These are phyloP conservation scores for Saccostrea glomerata DNA, from an alignment of 1,140 invertebrate species.

Conservation along the genomic window DNA sequence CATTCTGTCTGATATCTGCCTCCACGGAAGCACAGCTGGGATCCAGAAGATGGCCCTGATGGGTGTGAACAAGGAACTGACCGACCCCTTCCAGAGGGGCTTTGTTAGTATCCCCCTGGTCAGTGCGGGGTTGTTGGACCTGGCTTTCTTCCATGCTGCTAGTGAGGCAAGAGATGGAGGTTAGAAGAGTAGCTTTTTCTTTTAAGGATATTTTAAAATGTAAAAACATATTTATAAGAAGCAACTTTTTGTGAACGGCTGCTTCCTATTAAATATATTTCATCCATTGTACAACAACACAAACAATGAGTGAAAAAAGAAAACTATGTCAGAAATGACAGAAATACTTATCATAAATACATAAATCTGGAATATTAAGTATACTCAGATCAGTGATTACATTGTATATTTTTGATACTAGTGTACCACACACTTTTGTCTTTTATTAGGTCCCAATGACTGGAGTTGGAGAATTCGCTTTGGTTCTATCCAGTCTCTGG, in stretches of 20 bases:
- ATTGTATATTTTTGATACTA: no score
- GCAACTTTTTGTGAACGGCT: no score
- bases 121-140: slow-evolving; percentile 75
- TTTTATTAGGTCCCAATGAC: slow-evolving; percentile 71
- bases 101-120: slow-evolving; percentile 60
- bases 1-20: slow-evolving; percentile 72
- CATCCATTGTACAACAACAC: no score
- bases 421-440: background rate
- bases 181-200: slow-evolving; percentile 33
- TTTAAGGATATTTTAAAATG: no score
- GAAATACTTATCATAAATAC: background rate
- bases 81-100: slow-evolving; percentile 59
- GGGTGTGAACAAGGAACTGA: slow-evolving; percentile 66
- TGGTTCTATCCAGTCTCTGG: slow-evolving; percentile 76
- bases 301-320: no score
- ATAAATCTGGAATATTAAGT: background rate
- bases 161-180: slow-evolving; percentile 70
- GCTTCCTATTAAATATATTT: no score
- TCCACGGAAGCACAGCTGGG: slow-evolving; percentile 71
- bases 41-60: slow-evolving; percentile 76
- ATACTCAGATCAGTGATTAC: no score
- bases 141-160: slow-evolving; percentile 71
- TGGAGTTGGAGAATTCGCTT: slow-evolving; percentile 78
- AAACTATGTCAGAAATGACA: no score
- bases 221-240: no score